Evolutionary conservation across 1,140 invertebrate species (phyloP).

Genomic region (Aphidius gifuensis): DNA sequence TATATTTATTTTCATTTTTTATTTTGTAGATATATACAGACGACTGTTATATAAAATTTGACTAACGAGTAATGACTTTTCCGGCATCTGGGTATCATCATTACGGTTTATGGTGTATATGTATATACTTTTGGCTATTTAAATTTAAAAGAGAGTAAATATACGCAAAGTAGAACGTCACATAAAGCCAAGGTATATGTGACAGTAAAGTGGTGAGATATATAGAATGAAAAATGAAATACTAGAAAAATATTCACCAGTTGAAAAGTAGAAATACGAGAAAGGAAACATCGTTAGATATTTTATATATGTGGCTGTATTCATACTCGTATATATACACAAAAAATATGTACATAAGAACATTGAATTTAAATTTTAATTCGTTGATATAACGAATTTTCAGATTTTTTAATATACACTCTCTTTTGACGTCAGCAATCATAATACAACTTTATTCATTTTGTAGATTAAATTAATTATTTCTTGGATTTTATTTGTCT

Average conservation of each 20-base stretch:
- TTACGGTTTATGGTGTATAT: background rate
- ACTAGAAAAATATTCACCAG: background rate
- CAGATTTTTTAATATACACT: background rate
- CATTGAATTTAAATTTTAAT: background rate
- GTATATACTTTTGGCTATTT: background rate
- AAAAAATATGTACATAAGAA: background rate
- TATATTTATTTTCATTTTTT: slow-evolving; percentile 1
- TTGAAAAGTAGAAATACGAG: background rate
- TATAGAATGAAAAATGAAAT: slow-evolving; percentile 8
- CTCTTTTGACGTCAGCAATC: too few relatives aligned
- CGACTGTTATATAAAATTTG: slow-evolving; percentile 6
- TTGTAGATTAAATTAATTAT: too few relatives aligned
- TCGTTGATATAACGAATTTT: slow-evolving; percentile 3
- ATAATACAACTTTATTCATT: too few relatives aligned
- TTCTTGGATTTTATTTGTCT: too few relatives aligned
- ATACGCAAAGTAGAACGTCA: background rate
- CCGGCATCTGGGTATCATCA: slow-evolving; percentile 3
- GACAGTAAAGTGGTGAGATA: background rate
- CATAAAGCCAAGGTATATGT: slow-evolving; percentile 14
- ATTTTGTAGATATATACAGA: background rate
- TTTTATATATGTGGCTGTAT: background rate
- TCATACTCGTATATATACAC: background rate
- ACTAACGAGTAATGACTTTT: slow-evolving; percentile 15
- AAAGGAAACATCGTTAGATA: slow-evolving; percentile 9
- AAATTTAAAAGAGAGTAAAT: background rate